Evolutionary conservation across 2,797 vertebrate species (phyloP), one percentile per base, ranked within the genome.

Genomic region (Crenuchus spilurus): DNA sequence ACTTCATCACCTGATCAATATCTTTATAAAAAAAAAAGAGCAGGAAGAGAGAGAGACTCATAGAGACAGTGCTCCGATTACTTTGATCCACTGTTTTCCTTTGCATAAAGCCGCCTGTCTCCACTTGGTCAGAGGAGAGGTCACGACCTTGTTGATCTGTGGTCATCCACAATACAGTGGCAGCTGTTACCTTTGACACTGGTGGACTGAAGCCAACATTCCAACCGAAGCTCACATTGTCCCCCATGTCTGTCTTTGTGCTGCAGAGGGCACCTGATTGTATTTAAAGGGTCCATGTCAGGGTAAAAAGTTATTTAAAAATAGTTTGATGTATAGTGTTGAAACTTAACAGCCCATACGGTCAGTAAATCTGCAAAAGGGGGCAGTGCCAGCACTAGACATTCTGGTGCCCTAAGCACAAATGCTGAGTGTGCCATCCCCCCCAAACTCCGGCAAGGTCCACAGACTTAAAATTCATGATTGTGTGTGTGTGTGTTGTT

Each of bases 1-100:
- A 72, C 75, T 80, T 87, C 78, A 88, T 85, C 83, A 82, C 79
- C 83, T 84, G 80, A 84, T 89, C 83, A 85, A 88, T 88, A 51
- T 13, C 57, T 63, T 75, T 67, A 77, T 81, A 79, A 85, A 80
- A 81, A 72, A 79, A 85, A 80, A 81, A 72, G 57, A 70, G 62
- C 16, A 0, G 24, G 73, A 74, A 46, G 28, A 41, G 24, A 49
- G 57, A 57, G 64, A 58, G 24, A 55, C 20, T 30, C 31, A 69
- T 30, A 48, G 44, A 69, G 26, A 42, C 72, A 28, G 65, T 68
- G 71, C 71, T 58, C 76, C 79, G 57, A 82, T 79, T 82, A 75
- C 39, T 42, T 72, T 83, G 54, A 57, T 41, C 71, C 69, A 65
- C 41, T 46, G 66, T 49, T 22, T 52, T 24, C 44, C 52, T 75